Base-by-base conservation (phyloP, 2,797 vertebrate species). In the Sebastolobus alascanus region DNA sequence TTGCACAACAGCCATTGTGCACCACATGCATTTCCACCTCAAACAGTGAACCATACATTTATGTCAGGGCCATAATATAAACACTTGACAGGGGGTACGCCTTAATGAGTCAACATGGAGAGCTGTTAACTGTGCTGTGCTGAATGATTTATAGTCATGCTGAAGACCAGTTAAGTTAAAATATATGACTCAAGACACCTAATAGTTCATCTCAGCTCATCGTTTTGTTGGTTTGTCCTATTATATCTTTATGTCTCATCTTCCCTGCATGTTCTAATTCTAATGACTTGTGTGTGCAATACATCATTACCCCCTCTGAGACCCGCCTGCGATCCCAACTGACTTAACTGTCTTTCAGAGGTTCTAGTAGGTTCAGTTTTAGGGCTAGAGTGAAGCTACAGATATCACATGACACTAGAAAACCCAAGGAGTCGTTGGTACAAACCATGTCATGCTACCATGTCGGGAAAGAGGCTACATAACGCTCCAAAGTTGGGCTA, bases 91-190 rank as follows among this genome's bases (percentile, higher is more conserved):
- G 89, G 90, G 79, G 81, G 85, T 66, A 12, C 66, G 37, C 38
- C 66, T 80, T 93, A 92, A 93, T 92, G 91, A 92, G 84, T 83
- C 75, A 74, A 77, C 89, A 82, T 54, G 55, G 83, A 80, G 84
- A 54, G 86, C 72, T 73, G 82, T 82, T 83, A 84, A 84, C 85
- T 77, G 79, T 80, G 85, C 68, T 66, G 73, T 67, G 40, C 79
- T 93, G 64, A 86, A 94, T 83, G 82, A 92, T 95, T 89, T 84
- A 93, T 81, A 27, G 52, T 58, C 38, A 55, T 27, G 63, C 22
- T 78, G 43, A 79, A 82, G 75, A 84, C 82, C 76, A 61, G 35
- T 85, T 65, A 70, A 77, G 27, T 35, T 70, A 25, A 73, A 72
- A 77, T 74, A 86, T 79, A 86, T 79, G 22, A 82, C 40, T 22